Conservation (phyloP, 2,113 vertebrate species). For the Pluvialis apricaria region DNA sequence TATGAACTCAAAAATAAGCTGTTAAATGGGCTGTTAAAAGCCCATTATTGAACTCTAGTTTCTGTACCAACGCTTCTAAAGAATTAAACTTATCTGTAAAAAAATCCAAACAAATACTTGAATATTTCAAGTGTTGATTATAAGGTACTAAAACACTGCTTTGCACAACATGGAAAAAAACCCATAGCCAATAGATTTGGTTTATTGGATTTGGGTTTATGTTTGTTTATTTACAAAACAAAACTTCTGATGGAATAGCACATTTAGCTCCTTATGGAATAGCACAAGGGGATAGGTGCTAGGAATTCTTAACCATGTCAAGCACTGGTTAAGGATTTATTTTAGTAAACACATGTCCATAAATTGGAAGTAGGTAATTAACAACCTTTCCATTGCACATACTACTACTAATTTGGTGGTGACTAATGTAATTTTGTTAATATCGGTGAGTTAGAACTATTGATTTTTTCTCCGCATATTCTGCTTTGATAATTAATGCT, state of each 20-base stretch:
- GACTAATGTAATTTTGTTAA: neutral
- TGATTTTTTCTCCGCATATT: neutral
- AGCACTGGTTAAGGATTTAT: neutral
- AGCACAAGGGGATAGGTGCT: neutral
- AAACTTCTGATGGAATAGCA: neutral
- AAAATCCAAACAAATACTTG: fast-evolving
- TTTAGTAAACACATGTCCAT: neutral
- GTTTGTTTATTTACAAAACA: neutral
- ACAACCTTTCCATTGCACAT: neutral
- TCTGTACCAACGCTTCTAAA: neutral
- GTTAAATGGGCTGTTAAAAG: too few relatives aligned
- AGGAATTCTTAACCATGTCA: neutral
- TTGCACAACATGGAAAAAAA: neutral
- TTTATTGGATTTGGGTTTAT: neutral
- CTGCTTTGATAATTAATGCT: neutral
- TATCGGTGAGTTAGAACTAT: neutral
- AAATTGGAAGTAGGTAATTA: neutral
- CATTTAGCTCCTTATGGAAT: neutral
- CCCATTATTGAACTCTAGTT: neutral
- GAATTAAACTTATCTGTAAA: neutral
- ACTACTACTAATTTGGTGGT: neutral
- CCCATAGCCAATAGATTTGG: neutral
- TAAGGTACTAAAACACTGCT: neutral
- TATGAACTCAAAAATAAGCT: neutral
- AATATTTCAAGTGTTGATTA: neutral